Evolutionary conservation across 2,888 invertebrate genomes (phyloP).

Genomic region (Nomada fabriciana): DNA sequence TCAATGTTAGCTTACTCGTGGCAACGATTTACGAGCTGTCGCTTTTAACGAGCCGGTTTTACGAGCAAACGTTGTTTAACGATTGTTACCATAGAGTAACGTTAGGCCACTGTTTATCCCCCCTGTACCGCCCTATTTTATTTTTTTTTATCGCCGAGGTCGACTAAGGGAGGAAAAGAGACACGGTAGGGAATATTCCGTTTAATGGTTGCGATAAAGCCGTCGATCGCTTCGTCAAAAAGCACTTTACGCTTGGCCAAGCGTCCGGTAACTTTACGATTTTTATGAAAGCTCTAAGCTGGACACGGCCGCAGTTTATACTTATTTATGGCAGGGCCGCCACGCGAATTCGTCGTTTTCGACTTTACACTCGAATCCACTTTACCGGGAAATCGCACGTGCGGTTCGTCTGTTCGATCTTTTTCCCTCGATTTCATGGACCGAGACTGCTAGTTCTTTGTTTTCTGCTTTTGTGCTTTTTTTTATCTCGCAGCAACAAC

Average conservation of each 20-base stretch:
- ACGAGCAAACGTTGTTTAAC: slow-evolving; percentile 58
- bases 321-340: slow-evolving; percentile 31
- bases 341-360: slow-evolving; percentile 7
- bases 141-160: slow-evolving; percentile 27
- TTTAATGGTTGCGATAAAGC: slow-evolving; percentile 53
- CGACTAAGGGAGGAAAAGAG: no score
- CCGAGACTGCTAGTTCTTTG: background rate
- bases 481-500: no score
- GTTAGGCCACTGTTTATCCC: slow-evolving; percentile 6
- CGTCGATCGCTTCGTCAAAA: slow-evolving; percentile 50
- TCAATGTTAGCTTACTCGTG: slow-evolving; percentile 26
- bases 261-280: slow-evolving; percentile 30
- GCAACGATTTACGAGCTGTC: slow-evolving; percentile 55
- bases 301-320: slow-evolving; percentile 17
- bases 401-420: background rate
- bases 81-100: slow-evolving; percentile 39
- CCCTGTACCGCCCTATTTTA: slow-evolving; percentile 24
- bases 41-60: slow-evolving; percentile 58
- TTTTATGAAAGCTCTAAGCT: slow-evolving; percentile 44
- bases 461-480: no score
- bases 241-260: slow-evolving; percentile 38
- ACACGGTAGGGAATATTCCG: slow-evolving; percentile 32
- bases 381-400: slow-evolving; percentile 8
- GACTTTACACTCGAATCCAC: slow-evolving; percentile 11
- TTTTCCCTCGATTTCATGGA: background rate